Conservation (phyloP, 2,888 invertebrate genomes). For the Elaeidobius kamerunicus region DNA sequence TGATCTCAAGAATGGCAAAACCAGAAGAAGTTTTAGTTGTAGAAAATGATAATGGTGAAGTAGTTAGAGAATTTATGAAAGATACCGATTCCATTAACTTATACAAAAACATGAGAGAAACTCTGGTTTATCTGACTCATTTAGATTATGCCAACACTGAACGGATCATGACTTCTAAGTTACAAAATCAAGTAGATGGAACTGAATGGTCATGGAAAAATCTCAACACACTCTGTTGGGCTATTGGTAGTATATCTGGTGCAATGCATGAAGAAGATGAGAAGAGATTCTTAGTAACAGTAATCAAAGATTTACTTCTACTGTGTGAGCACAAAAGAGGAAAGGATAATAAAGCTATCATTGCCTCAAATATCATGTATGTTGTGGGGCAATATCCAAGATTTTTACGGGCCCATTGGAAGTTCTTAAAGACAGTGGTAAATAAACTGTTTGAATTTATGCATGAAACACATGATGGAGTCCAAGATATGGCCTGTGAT, state of each 20-base stretch:
- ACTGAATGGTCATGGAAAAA: constrained; percentile 99
- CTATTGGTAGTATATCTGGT: constrained; percentile 87
- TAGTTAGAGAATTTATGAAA: constrained; percentile 99
- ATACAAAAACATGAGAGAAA: constrained; percentile 99
- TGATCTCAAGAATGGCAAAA: constrained; percentile 99
- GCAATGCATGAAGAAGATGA: constrained; percentile 99
- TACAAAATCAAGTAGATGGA: constrained; percentile 97
- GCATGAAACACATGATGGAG: constrained; percentile 99
- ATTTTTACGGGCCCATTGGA: constrained; percentile 99
- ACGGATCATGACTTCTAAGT: constrained; percentile 97
- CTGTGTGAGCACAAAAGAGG: constrained; percentile 97
- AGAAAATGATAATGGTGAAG: constrained; percentile 99
- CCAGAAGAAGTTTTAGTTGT: constrained; percentile 99
- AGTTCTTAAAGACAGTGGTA: constrained; percentile 98
- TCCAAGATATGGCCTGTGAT: constrained; percentile 99
- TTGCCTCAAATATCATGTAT: constrained; percentile 99
- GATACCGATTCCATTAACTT: constrained; percentile 99
- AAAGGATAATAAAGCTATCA: constrained; percentile 99
- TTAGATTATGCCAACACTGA: constrained; percentile 97
- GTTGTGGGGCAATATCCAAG: constrained; percentile 99
- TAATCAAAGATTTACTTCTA: constrained; percentile 89
- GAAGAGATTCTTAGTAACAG: constrained; percentile 96
- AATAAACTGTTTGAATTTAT: constrained; percentile 99
- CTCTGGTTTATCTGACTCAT: constrained; percentile 96
- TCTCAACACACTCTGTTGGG: constrained; percentile 98